Base-by-base conservation (phyloP, 53 echinoderm and acorn worm genomes). In the Holothuria scabra region DNA sequence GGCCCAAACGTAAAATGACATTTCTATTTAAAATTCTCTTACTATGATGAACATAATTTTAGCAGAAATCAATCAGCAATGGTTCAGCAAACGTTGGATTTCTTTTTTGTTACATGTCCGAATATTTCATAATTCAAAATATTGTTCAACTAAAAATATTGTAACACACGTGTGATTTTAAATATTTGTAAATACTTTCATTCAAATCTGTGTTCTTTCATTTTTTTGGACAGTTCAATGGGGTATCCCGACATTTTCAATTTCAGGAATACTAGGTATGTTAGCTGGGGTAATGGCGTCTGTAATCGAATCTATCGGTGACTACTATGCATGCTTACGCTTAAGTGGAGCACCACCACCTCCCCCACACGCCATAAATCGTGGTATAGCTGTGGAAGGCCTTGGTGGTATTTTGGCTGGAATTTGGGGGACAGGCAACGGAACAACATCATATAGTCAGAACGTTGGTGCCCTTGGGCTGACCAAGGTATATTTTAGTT, bases 221-320 rank as follows among this genome's bases (percentile, higher is more conserved):
- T n/a, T n/a, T n/a, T n/a, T n/a, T n/a, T n/a, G n/a, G n/a, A 64
- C n/a, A 94, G 93, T 90, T 29, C 93, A 93, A 29, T 93, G 93
- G 93, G 93, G 93, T 48, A 59, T 79, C 18, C 93, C 93, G 5
- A 93, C 90, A 1, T 85, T 93, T 14, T 81, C 88, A 0, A 23
- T 91, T 0, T 78, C 90, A 26, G 86, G 90, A 26, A 83, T 84
- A 16, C 83, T 93, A 1, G 93, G 93, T 52, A 93, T 93, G 86
- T 21, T 82, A 8, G 88, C 91, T 28, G 93, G 93, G 12, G 93
- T 93, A 12, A 61, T 88, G 1, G 93, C 93, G 8, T 93, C 93
- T 63, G 87, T 93, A 24, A 80, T 93, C 44, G 93, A 93, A 46
- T 93, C 93, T 5, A 63, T 93, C 25, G 93, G 93, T 21, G 93